Base-by-base conservation (phyloP, 2,888 invertebrate genomes). In the Caenorhabditis sinica region DNA sequence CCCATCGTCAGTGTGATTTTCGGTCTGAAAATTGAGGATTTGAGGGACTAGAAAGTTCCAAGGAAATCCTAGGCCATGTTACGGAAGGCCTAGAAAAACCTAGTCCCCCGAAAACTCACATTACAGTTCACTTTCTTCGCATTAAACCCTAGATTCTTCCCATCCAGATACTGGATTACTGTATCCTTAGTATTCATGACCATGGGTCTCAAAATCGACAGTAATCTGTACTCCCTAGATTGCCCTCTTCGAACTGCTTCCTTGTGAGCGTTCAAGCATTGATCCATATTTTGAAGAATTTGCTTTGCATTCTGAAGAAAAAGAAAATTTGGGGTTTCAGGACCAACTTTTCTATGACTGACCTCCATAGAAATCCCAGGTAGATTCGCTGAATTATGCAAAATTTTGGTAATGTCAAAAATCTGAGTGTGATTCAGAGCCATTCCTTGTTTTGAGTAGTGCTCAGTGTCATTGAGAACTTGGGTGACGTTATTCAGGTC, bases 221-320 rank as follows among this genome's bases (percentile, higher is more conserved):
- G 25, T 4, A 81, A 45, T 3, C 61, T n/a, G 20, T 25, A 73
- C 0, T 69, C 72, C 13, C 65, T 65, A 1, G 53, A 30, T 11
- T 79, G 79, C 3, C 79, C 69, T 2, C 43, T 56, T 2, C 68
- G 58, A 11, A 82, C 45, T 28, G 72, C 49, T 4, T 71, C 15
- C 11, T 58, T 28, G 2, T 76, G 60, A 8, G 84, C 84, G 49
- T 75, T 66, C 72, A 84, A 25, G n/a, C 49, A 25, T 11, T 71
- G 36, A 53, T 84, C 84, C 58, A 84, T 72, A 25, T 84, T 84
- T 49, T 49, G 25, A n/a, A 84, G 56, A 23, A 84, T 84, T 66
- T 81, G 80, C 0, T 43, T 8, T 3, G 81, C 73, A 23, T 85
- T 74, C 85, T 84, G 43, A 73, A 66, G n/a, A 25, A 53, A 36